Base-by-base conservation (phyloP, 2,113 vertebrate species). In the Marmota monax region DNA sequence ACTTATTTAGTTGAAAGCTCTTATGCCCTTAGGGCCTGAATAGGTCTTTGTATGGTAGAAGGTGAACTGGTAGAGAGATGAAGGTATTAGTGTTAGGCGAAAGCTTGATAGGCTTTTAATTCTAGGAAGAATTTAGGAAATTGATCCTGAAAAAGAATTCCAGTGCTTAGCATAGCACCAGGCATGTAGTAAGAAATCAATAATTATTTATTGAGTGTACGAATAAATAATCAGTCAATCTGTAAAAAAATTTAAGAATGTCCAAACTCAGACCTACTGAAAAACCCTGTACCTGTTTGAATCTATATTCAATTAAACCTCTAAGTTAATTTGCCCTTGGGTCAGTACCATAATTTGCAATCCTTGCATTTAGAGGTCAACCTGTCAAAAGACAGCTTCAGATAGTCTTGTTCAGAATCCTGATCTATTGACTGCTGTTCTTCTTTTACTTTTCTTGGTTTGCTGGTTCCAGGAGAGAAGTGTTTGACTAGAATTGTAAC, bases 401-500 rank as follows among this genome's bases (percentile, higher is more conserved):
- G 42, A 92, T 42, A 84, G 80, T 23, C 83, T 97, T 97, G n/a
- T 84, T 90, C 63, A 93, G 88, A 95, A 91, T 91, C 56, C 76
- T 86, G 74, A 97, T 83, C 94, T 94, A 93, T 77, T 94, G 58
- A 82, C 51, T 67, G 48, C 86, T 89, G 16, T 53, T 7, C 45
- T 61, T 80, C 23, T 84, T 96, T 95, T 96, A 83, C 70, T 95
- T 95, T 88, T 72, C 76, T 92, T 92, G 89, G 27, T 84, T 92
- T 97, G 88, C 79, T 88, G 69, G 51, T 63, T 97, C 20, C 73
- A 77, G 48, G 76, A 96, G 77, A 92, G 95, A 97, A 97, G 94
- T 93, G 42, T 94, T 96, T 96, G 51, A 79, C 92, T 65, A 95
- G 94, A 97, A 80, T 96, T 97, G 92, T 96, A 95, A 97, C 87